These are phyloP conservation scores for Anguilla marmorata DNA, from an alignment of 2,797 vertebrate genomes.

Conservation along the genomic window DNA sequence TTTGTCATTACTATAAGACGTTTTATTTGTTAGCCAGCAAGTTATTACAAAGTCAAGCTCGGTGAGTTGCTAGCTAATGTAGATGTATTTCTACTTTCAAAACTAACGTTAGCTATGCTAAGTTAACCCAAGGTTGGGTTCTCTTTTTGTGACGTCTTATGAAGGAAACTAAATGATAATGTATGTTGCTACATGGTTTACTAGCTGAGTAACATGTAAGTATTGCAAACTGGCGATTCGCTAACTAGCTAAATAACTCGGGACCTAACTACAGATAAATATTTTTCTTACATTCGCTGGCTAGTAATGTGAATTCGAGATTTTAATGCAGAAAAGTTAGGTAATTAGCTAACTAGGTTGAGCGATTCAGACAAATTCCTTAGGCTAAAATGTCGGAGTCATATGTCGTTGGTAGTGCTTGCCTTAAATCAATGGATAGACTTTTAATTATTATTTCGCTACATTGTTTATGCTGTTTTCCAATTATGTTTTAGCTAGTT, in stretches of 20 bases:
- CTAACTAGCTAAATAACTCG: not conserved
- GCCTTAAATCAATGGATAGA: not conserved
- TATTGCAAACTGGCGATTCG: conserved; percentile 5
- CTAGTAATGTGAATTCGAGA: not conserved
- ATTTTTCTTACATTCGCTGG: not conserved
- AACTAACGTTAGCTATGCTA: not conserved
- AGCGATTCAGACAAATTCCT: not conserved
- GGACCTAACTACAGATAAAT: not conserved
- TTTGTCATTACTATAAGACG: conserved; percentile 1
- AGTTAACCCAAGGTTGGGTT: not conserved
- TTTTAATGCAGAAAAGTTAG: conserved; percentile 2
- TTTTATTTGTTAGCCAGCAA: conserved; percentile 20
- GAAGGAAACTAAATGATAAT: not conserved
- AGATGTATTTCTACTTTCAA: not conserved
- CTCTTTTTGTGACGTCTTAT: not conserved
- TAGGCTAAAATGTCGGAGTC: not conserved
- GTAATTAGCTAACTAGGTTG: not conserved
- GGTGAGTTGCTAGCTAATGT: conserved; percentile 30
- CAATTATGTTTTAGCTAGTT: not conserved
- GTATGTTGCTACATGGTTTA: not conserved
- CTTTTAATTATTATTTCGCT: not conserved
- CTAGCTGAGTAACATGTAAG: not conserved
- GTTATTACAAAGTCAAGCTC: conserved; percentile 13
- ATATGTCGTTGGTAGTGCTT: not conserved
- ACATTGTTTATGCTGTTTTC: not conserved